Evolutionary conservation across 1,140 invertebrate genomes (phyloP), one percentile per base, ranked within the genome.

Genomic region (Drosophila nannoptera): DNA sequence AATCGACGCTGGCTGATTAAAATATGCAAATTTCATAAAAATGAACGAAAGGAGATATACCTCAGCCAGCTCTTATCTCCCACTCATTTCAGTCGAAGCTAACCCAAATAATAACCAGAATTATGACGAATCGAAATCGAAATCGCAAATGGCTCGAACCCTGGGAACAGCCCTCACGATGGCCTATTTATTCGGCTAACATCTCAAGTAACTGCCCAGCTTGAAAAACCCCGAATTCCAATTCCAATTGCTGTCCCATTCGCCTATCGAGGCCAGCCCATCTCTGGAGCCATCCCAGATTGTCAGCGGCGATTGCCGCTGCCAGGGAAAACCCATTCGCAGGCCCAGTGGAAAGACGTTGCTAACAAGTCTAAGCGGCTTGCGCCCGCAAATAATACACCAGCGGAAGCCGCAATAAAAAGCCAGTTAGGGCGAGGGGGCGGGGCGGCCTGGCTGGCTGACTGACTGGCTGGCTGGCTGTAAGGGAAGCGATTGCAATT

Each of bases 361-460:
- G 75, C 74, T 71, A 77, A 75, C 78, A 82, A 77, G 74, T 77
- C 66, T 63, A 71, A 75, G 70, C 55, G 56, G 68, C 62, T 75
- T 66, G 16, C 36, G 8, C 31, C 60, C 40, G 46, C 61, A 72
- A 69, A 64, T 67, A 75, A 64, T 55, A 64, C 53, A 29, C 22
- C 40, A 53, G 38, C 36, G 54, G 63, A 83, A 82, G 56, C 62
- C 70, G 61, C 78, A 76, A 82, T 69, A 77, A 77, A 82, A 83
- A 67, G 61, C 43, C 64, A 45, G 52, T 69, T 81, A 80, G 65
- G 42, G 22, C 22, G 35, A 49, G 35, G n/a, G 22, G 22, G 22
- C 22, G 40, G 32, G 6, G 31, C 32, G 36, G 38, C 6, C 16
- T 5, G 22, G 29, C 42, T 14, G 14, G 16, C 2, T 46, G 45